Percentiles rank a stretch among this genome's conserved stretches.
Evolutionary conservation across 2,888 invertebrate genomes (phyloP).

Genomic region (Tryphoninae sp.): DNA sequence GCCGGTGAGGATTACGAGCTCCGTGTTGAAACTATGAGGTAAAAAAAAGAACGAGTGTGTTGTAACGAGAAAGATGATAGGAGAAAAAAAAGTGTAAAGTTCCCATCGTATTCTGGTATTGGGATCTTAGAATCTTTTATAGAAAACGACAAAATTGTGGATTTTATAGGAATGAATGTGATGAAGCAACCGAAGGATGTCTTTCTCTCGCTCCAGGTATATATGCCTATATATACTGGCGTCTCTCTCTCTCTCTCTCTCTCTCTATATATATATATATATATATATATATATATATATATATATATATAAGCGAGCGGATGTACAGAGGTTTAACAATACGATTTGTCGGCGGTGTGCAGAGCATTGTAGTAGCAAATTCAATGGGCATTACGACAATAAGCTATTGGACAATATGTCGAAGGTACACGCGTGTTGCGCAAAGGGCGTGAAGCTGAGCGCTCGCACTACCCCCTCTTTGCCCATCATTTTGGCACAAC

Average conservation of each 20-base stretch:
- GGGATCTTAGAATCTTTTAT: conserved; percentile 29
- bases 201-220: conserved; percentile 27
- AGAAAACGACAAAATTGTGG: conserved; percentile 37
- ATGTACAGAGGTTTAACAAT: conserved; percentile 72
- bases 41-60: conserved; percentile 29
- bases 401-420: conserved; percentile 74
- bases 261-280: conserved; percentile 10
- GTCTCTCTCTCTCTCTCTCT: no score
- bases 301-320: conserved; percentile 50
- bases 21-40: conserved; percentile 28
- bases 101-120: not conserved
- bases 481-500: conserved; percentile 31
- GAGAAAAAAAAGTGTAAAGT: conserved; percentile 10
- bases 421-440: conserved; percentile 72
- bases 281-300: no score
- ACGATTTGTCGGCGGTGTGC: conserved; percentile 70
- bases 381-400: conserved; percentile 79
- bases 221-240: not conserved
- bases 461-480: conserved; percentile 30
- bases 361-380: conserved; percentile 72
- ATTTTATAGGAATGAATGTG: conserved; percentile 35
- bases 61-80: conserved; percentile 20
- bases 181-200: conserved; percentile 20
- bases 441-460: conserved; percentile 68
- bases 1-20: conserved; percentile 48